phyloP scores from a whole-genome alignment of 2,888 invertebrate genomes.

The Ornithoptera alexandrae region DNA sequence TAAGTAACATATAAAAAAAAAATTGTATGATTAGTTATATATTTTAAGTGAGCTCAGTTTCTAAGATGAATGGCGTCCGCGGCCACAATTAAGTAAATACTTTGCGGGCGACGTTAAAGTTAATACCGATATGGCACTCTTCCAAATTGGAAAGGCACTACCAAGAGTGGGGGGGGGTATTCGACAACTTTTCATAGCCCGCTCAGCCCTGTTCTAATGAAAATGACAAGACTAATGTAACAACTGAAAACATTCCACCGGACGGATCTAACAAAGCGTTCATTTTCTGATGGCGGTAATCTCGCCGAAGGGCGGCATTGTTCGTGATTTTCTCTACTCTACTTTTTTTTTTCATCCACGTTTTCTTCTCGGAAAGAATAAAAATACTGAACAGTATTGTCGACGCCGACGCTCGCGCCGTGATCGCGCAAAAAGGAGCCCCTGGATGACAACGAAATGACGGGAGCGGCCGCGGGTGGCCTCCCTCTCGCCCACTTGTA shows the following conservation, averaged over 20 bases:
- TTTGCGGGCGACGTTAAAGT: slow-evolving; percentile 7
- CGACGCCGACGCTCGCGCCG: slow-evolving; percentile 69
- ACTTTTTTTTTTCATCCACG: slow-evolving; percentile 51
- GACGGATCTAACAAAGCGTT: slow-evolving; percentile 75
- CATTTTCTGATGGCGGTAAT: slow-evolving; percentile 79
- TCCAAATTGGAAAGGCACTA: slow-evolving; percentile 56
- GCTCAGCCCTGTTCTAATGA: slow-evolving; percentile 59
- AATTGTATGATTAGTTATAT: no score
- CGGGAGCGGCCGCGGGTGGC: slow-evolving; percentile 42
- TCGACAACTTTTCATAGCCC: slow-evolving; percentile 59
- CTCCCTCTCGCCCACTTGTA: slow-evolving; percentile 45
- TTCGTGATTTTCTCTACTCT: slow-evolving; percentile 72
- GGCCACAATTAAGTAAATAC: slow-evolving; percentile 14
- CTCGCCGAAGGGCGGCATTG: slow-evolving; percentile 77
- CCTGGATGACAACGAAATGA: slow-evolving; percentile 78
- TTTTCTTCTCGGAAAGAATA: slow-evolving; percentile 73
- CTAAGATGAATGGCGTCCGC: neutral
- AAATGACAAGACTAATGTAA: slow-evolving; percentile 75
- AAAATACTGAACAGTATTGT: slow-evolving; percentile 77
- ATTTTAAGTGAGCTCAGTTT: no score
- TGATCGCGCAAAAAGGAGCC: slow-evolving; percentile 72
- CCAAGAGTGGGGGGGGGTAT: slow-evolving; percentile 38
- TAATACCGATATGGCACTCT: slow-evolving; percentile 40
- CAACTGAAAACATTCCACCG: slow-evolving; percentile 71
- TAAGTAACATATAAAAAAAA: no score